phyloP scores from a whole-genome alignment of 2,113 vertebrate species.

The Spea multiplicata region DNA sequence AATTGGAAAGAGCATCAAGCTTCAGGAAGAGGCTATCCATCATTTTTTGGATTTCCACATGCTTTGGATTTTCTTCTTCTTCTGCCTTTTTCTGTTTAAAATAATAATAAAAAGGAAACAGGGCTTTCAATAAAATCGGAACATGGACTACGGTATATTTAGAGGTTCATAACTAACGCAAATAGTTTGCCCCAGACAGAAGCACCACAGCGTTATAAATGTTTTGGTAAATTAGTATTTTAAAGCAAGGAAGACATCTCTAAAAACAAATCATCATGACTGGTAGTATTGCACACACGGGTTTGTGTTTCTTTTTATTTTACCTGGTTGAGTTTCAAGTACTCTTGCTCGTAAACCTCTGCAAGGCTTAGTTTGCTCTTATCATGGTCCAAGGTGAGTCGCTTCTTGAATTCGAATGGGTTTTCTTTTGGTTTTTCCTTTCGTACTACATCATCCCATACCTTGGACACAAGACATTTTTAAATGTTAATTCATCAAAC shows the following conservation, averaged over 20 bases:
- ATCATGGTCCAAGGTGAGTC: conserved; percentile 88
- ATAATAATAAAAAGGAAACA: no score
- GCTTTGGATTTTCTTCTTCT: conserved; percentile 86
- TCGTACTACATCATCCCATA: conserved; percentile 91
- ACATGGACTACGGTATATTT: no score
- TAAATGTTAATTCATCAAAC: not conserved
- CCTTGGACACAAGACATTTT: conserved; percentile 66
- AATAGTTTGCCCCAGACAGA: no score
- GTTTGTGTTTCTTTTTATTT: not conserved
- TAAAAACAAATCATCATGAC: no score
- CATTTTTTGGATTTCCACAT: conserved; percentile 88
- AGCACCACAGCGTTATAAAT: no score
- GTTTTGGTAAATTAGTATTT: no score
- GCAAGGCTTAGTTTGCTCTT: conserved; percentile 95
- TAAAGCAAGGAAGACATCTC: no score
- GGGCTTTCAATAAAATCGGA: no score
- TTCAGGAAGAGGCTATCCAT: conserved; percentile 93
- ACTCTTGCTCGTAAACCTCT: conserved; percentile 94
- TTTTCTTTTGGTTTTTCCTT: conserved; percentile 95
- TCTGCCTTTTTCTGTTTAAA: conserved; percentile 75
- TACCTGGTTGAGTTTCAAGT: conserved; percentile 88
- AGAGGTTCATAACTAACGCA: no score
- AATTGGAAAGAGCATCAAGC: conserved; percentile 92
- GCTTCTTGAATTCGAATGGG: conserved; percentile 90
- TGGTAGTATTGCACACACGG: not conserved